A percentile compares a stretch with the other conserved stretches of the same genome.
Evolutionary conservation across 2,113 vertebrate species (phyloP).

Genomic region (Centrocercus urophasianus): DNA sequence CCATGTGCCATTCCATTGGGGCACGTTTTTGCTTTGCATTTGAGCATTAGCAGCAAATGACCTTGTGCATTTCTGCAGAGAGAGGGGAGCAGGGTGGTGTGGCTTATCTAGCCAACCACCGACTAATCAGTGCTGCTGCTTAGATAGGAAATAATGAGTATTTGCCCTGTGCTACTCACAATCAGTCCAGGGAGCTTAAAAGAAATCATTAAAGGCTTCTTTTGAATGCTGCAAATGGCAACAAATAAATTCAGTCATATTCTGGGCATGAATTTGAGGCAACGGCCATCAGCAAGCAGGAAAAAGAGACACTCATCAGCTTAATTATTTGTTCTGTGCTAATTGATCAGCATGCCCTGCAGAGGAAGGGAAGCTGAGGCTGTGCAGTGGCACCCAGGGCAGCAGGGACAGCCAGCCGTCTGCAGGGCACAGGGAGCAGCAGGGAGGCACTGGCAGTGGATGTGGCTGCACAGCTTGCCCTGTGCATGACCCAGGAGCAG

Average conservation of each 20-base stretch:
- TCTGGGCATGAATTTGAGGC: constrained; percentile 41
- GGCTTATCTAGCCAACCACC: constrained; percentile 58
- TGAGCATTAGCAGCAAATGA: constrained; percentile 23
- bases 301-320: constrained; percentile 41
- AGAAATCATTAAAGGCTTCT: constrained; percentile 60
- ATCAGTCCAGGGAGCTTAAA: constrained; percentile 50
- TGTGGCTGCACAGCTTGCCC: background rate
- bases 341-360: constrained; percentile 21
- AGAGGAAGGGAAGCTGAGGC: background rate
- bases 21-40: background rate
- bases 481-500: constrained; percentile 25
- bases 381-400: constrained; percentile 2
- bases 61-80: constrained; percentile 25
- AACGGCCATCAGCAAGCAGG: background rate
- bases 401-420: fast-evolving
- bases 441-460: background rate
- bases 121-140: constrained; percentile 34
- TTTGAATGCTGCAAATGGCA: constrained; percentile 5
- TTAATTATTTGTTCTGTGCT: constrained; percentile 36
- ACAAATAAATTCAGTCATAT: constrained; percentile 36
- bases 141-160: constrained; percentile 59
- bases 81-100: background rate
- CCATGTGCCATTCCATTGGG: background rate
- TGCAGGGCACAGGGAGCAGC: background rate
- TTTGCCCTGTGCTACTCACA: constrained; percentile 34